Evolutionary conservation across 1,140 invertebrate genomes (phyloP).

Genomic region (Venustaconcha ellipsiformis): DNA sequence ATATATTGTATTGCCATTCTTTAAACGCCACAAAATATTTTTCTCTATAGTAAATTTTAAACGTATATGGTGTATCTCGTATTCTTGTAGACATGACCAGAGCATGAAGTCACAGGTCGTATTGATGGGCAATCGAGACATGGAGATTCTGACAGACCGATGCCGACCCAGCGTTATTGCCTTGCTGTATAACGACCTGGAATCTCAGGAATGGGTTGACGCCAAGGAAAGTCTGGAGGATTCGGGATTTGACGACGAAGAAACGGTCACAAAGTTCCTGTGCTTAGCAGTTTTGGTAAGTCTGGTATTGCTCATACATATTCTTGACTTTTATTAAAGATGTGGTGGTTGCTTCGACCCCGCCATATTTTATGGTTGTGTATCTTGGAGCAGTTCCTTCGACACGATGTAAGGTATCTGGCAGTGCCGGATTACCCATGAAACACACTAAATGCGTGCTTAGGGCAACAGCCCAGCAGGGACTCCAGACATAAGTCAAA

Average conservation of each 20-base stretch:
- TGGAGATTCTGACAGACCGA: slow-evolving; percentile 60
- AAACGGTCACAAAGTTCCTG: slow-evolving; percentile 44
- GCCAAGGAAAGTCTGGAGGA: slow-evolving; percentile 62
- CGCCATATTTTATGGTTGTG: background rate
- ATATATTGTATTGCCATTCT: no score
- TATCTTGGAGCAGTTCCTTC: slow-evolving; percentile 1
- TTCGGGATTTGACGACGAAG: slow-evolving; percentile 48
- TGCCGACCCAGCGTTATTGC: slow-evolving; percentile 60
- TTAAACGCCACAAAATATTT: no score
- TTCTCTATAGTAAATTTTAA: no score
- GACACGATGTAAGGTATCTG: slow-evolving; percentile 1
- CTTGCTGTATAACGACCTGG: slow-evolving; percentile 52
- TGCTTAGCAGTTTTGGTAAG: slow-evolving; percentile 55
- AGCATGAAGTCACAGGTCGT: slow-evolving; percentile 38
- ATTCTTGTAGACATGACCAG: slow-evolving; percentile 37
- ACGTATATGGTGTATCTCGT: background rate
- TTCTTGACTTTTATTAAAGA: no score
- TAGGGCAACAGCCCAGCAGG: no score
- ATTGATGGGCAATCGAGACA: slow-evolving; percentile 46
- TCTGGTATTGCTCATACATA: no score
- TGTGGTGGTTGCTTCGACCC: slow-evolving; percentile 5
- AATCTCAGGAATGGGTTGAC: slow-evolving; percentile 60
- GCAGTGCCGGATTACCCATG: no score
- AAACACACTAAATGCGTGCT: no score
- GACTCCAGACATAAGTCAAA: no score